phyloP scores from a whole-genome alignment of 1,140 invertebrate genomes.

The Centruroides sculpturatus region DNA sequence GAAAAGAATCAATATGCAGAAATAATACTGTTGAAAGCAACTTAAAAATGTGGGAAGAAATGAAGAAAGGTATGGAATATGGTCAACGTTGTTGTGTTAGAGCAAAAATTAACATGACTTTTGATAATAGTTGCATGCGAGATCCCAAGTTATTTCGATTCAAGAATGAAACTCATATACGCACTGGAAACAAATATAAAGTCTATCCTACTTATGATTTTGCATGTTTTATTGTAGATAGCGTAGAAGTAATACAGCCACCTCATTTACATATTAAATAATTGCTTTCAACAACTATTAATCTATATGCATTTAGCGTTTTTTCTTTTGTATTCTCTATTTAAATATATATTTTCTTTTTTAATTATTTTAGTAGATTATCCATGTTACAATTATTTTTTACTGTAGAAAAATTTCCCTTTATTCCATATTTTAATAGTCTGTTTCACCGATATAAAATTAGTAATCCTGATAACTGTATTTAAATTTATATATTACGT shows the following conservation, averaged over 20 bases:
- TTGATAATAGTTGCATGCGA: slow-evolving; percentile 87
- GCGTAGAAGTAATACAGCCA: slow-evolving; percentile 54
- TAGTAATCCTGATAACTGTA: no score
- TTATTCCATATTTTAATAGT: no score
- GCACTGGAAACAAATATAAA: slow-evolving; percentile 88
- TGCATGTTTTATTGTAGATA: slow-evolving; percentile 97
- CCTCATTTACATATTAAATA: no score
- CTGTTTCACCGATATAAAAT: no score
- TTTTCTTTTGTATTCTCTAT: no score
- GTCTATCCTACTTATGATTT: slow-evolving; percentile 99
- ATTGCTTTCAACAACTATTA: no score
- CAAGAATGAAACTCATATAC: slow-evolving; percentile 83
- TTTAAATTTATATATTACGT: no score
- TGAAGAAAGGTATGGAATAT: slow-evolving; percentile 64
- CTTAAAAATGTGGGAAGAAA: slow-evolving; percentile 82
- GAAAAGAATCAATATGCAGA: slow-evolving; percentile 69
- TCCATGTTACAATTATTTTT: no score
- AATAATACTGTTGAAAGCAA: slow-evolving; percentile 74
- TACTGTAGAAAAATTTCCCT: no score
- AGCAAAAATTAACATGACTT: slow-evolving; percentile 96
- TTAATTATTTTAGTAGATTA: no score
- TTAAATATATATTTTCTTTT: no score
- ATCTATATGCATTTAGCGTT: no score
- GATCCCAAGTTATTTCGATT: slow-evolving; percentile 99
- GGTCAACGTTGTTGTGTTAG: slow-evolving; percentile 84